Percentiles rank a stretch among this genome's conserved stretches.
phyloP scores from a whole-genome alignment of 2,888 invertebrate genomes.

The Drosophila fungiperda region DNA sequence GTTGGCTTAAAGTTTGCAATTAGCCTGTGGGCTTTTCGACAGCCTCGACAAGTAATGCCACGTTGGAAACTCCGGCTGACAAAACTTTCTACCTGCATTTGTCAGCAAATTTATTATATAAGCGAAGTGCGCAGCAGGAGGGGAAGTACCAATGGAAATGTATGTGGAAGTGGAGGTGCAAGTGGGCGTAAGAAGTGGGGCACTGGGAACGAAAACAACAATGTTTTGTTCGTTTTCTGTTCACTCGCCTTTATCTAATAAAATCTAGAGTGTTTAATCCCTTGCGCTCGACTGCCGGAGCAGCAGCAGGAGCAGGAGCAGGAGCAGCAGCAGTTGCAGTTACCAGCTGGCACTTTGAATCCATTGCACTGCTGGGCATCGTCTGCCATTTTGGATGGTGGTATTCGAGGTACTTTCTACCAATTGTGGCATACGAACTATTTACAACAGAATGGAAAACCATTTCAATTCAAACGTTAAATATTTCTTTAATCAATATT shows the following conservation, averaged over 20 bases:
- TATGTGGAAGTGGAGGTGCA: neutral
- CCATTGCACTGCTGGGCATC: conserved; percentile 35
- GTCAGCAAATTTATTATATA: conserved; percentile 74
- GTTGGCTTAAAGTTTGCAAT: conserved; percentile 47
- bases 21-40: conserved; percentile 38
- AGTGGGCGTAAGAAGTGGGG: neutral
- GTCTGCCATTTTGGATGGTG: conserved; percentile 29
- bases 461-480: neutral
- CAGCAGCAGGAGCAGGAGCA: conserved; percentile 10
- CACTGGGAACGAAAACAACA: conserved; percentile 23
- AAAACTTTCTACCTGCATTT: conserved; percentile 79
- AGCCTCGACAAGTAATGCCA: conserved; percentile 11
- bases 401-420: neutral
- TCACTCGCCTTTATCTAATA: conserved; percentile 79
- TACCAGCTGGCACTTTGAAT: conserved; percentile 44
- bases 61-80: conserved; percentile 44
- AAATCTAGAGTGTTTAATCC: conserved; percentile 79
- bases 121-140: conserved; percentile 15
- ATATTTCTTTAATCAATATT: neutral
- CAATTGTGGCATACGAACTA: neutral
- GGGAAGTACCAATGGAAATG: neutral
- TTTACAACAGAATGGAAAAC: neutral
- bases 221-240: conserved; percentile 53
- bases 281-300: conserved; percentile 67
- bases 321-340: conserved; percentile 28